Evolutionary conservation across 2,797 vertebrate genomes (phyloP).

Genomic region (Rallus crepitans): DNA sequence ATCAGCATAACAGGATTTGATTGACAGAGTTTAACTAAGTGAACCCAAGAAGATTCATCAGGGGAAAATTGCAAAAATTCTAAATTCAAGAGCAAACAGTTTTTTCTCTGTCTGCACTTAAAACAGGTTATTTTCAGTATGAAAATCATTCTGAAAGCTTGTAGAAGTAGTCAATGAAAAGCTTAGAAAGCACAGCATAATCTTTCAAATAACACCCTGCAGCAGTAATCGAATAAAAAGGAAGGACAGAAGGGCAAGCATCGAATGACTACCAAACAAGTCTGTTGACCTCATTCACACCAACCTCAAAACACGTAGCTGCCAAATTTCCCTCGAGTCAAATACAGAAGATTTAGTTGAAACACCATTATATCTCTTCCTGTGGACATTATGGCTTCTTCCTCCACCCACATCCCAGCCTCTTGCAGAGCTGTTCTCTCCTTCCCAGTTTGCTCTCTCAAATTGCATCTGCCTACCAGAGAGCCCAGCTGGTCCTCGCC

Average conservation of each 20-base stretch:
- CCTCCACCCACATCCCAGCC: too few relatives aligned
- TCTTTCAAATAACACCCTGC: not conserved
- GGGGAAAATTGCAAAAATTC: not conserved
- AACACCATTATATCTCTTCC: not conserved
- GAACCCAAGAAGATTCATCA: not conserved
- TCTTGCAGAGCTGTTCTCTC: not conserved
- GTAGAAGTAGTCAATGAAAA: not conserved
- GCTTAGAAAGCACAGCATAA: not conserved
- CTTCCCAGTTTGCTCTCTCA: not conserved
- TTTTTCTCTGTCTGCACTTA: not conserved
- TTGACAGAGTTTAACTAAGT: conserved; percentile 11
- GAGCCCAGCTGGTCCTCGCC: not conserved
- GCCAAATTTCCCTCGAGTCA: not conserved
- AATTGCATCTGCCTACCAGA: not conserved
- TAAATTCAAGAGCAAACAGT: not conserved
- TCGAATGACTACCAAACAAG: not conserved
- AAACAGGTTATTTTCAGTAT: not conserved
- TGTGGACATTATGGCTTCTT: not conserved
- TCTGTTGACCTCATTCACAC: not conserved
- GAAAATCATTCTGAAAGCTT: not conserved
- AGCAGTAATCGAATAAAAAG: not conserved
- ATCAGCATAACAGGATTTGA: conserved; percentile 8
- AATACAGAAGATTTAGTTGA: not conserved
- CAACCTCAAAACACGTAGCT: not conserved
- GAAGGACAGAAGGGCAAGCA: not conserved